Conservation (phyloP, 1,140 invertebrate species). For the Brachionus calyciflorus region DNA sequence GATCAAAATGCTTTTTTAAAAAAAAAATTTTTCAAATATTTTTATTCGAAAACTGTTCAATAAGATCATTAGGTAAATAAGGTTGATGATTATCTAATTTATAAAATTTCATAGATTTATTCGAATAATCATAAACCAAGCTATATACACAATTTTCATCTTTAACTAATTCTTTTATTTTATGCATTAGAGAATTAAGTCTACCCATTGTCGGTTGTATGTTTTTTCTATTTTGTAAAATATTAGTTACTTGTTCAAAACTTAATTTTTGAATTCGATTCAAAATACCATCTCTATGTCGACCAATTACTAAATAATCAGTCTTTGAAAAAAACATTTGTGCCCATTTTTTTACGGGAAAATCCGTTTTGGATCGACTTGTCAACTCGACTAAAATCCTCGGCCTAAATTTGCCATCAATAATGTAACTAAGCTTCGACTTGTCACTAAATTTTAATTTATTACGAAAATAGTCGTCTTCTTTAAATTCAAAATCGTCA, state of each 20-base stretch:
- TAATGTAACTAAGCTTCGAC: not conserved
- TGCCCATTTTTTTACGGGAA: not conserved
- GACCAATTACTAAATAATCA: constrained; percentile 11
- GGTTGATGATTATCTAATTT: not conserved
- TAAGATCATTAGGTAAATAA: not conserved
- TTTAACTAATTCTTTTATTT: constrained; percentile 3
- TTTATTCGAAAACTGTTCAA: not conserved
- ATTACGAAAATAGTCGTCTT: too few relatives aligned
- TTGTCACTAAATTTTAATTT: not conserved
- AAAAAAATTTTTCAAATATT: not conserved
- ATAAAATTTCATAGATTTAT: not conserved
- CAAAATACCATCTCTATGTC: not conserved
- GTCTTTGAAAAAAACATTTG: constrained; percentile 27
- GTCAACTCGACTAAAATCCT: constrained; percentile 3
- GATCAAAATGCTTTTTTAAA: too few relatives aligned
- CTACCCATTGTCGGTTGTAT: not conserved
- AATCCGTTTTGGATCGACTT: not conserved
- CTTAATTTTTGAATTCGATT: not conserved
- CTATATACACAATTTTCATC: not conserved
- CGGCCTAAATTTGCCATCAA: not conserved
- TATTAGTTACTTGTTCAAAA: not conserved
- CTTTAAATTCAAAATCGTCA: not conserved
- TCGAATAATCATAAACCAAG: not conserved
- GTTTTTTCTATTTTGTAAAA: not conserved
- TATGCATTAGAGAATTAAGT: not conserved